These are phyloP conservation scores for Noctua janthina DNA, from an alignment of 2,888 invertebrate genomes.

Conservation along the genomic window DNA sequence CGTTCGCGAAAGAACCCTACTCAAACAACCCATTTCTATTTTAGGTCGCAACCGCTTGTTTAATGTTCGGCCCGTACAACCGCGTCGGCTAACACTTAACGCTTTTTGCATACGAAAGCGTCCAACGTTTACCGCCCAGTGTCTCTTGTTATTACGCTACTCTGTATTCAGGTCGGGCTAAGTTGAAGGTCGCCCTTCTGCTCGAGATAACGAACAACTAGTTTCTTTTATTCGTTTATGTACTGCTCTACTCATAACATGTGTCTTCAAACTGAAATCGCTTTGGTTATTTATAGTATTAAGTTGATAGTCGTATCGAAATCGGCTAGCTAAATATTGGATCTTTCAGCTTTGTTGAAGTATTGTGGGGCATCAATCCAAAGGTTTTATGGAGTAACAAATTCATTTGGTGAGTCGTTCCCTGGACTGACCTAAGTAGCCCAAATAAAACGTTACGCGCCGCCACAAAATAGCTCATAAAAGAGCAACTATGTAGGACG, in stretches of 20 bases:
- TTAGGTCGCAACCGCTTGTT: slow-evolving; percentile 88
- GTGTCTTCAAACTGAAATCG: slow-evolving; percentile 59
- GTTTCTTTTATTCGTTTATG: slow-evolving; percentile 77
- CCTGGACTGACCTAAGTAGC: slow-evolving; percentile 77
- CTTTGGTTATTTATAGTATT: slow-evolving; percentile 46
- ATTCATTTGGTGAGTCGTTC: slow-evolving; percentile 72
- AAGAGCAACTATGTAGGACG: slow-evolving; percentile 82
- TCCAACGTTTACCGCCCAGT: slow-evolving; percentile 84
- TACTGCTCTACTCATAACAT: slow-evolving; percentile 63
- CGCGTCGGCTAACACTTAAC: slow-evolving; percentile 89
- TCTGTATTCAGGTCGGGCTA: slow-evolving; percentile 85
- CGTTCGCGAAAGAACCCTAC: slow-evolving; percentile 90
- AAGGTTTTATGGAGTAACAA: slow-evolving; percentile 66
- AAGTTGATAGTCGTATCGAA: slow-evolving; percentile 57
- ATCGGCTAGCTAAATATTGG: slow-evolving; percentile 57
- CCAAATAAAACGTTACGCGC: slow-evolving; percentile 79
- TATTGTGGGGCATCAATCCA: slow-evolving; percentile 60
- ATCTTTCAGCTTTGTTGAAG: slow-evolving; percentile 60
- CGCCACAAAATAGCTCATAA: slow-evolving; percentile 82
- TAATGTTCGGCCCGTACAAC: slow-evolving; percentile 90
- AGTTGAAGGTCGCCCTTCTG: slow-evolving; percentile 87
- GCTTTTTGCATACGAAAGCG: slow-evolving; percentile 90
- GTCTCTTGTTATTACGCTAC: slow-evolving; percentile 87
- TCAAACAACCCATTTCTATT: slow-evolving; percentile 90
- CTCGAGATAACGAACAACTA: slow-evolving; percentile 85